Evolutionary conservation across 2,797 vertebrate species (phyloP).

Genomic region (Sylvia borin): DNA sequence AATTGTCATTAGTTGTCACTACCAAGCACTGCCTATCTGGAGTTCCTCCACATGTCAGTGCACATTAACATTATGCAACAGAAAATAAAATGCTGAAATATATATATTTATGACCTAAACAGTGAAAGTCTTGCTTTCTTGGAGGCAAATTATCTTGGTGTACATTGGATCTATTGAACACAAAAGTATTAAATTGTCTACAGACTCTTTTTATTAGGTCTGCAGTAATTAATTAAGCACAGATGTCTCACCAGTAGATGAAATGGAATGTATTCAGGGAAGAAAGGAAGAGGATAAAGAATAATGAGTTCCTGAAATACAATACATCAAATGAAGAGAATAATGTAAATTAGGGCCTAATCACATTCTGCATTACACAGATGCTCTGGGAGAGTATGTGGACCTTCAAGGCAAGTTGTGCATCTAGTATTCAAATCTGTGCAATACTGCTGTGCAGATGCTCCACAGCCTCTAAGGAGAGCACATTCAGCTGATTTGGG

Average conservation of each 20-base stretch:
- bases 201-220: conserved; percentile 3
- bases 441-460: neutral
- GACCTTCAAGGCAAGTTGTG: neutral
- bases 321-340: neutral
- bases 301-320: conserved; percentile 14
- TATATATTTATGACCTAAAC: neutral
- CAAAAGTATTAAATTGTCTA: neutral
- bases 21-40: neutral
- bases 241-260: conserved; percentile 8
- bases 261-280: neutral
- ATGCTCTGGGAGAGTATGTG: neutral
- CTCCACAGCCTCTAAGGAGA: neutral
- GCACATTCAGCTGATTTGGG: neutral
- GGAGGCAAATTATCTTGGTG: neutral
- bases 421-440: neutral
- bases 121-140: neutral
- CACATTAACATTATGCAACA: neutral
- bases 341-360: neutral
- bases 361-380: neutral
- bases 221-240: conserved; percentile 28
- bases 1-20: neutral
- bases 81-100: neutral
- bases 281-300: neutral
- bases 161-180: neutral
- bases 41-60: neutral